Base-by-base conservation (phyloP, 2,113 vertebrate genomes). In the Eclectus roratus region DNA sequence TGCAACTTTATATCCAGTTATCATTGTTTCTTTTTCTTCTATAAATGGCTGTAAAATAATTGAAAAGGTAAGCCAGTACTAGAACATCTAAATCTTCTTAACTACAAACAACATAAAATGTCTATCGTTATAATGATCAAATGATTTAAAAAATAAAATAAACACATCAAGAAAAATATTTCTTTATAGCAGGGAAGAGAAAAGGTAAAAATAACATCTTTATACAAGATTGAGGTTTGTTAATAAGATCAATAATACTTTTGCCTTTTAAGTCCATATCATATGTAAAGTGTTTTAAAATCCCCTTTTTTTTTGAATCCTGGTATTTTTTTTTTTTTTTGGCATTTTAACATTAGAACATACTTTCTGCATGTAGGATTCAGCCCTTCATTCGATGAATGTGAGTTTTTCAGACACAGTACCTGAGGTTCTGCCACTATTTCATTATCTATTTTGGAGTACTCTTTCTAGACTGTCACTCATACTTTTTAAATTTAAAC, bases 161-260 rank as follows among this genome's bases (percentile, higher is more conserved):
- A 85, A 61, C 25, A 78, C n/a, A 43, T 50, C 44, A 64, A 71
- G 60, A 70, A 73, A 58, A 10, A 14, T 10, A 5, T 17, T 31
- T 79, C 72, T 82, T 80, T 31, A 41, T 52, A 74, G 2, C 25
- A 79, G 37, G 21, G 43, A 91, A 69, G 5, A 55, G 8, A 68
- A 95, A 94, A 95, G n/a, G n/a, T 80, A 79, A 87, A 91, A 72
- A 58, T n/a, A 93, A 39, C 18, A 39, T 73, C 70, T 86, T 81
- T 71, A 0, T 53, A 35, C 44, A 49, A 84, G 49, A 71, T 8
- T n/a, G 56, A 69, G 9, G 5, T 73, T 95, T 1, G 1, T 74
- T 91, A 70, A 72, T 58, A 56, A 65, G 53, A 44, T 16, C 31
- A 52, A 24, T 17, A 92, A 76, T 72, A n/a, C 12, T 86, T 93